Evolutionary conservation across 2,888 invertebrate species (phyloP).

Genomic region (Caenorhabditis afra): DNA sequence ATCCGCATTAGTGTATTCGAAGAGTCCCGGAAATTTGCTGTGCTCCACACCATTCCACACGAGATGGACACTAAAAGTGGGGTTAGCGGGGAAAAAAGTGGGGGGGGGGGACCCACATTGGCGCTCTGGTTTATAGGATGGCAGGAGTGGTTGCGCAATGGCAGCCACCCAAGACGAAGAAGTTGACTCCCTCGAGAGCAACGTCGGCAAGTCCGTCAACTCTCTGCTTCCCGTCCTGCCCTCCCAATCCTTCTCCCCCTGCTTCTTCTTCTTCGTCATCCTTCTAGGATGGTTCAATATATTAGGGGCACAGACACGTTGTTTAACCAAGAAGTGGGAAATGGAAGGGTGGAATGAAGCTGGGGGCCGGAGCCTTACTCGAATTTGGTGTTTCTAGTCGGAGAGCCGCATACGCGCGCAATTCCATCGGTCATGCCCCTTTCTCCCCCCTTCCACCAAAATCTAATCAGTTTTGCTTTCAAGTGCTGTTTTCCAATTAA

Average conservation of each 20-base stretch:
- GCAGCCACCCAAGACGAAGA: constrained; percentile 58
- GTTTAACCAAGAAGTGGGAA: constrained; percentile 20
- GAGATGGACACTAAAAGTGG: constrained; percentile 24
- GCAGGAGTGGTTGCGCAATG: constrained; percentile 51
- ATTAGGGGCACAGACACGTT: constrained; percentile 34
- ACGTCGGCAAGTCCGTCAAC: constrained; percentile 53
- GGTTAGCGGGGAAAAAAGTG: constrained; percentile 33
- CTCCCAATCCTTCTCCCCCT: background rate
- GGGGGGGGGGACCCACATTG: too few relatives aligned
- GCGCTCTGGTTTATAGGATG: constrained; percentile 2
- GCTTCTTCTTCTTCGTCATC: too few relatives aligned
- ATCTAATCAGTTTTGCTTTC: constrained; percentile 48
- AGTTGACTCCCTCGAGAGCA: constrained; percentile 54
- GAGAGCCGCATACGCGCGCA: constrained; percentile 19
- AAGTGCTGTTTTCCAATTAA: constrained; percentile 50
- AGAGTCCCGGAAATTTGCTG: constrained; percentile 44
- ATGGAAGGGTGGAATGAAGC: background rate
- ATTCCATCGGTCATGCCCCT: constrained; percentile 6
- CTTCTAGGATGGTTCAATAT: constrained; percentile 48
- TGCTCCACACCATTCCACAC: constrained; percentile 8
- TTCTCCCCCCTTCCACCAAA: constrained; percentile 11
- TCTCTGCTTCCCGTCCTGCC: constrained; percentile 5
- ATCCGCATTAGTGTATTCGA: constrained; percentile 54
- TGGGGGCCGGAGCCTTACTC: background rate
- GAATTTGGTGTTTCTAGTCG: background rate